Percentiles rank a stretch among this genome's conserved stretches.
These are phyloP conservation scores for Pseudachorutes palmiensis DNA, from an alignment of 1,140 invertebrate genomes.

Conservation along the genomic window DNA sequence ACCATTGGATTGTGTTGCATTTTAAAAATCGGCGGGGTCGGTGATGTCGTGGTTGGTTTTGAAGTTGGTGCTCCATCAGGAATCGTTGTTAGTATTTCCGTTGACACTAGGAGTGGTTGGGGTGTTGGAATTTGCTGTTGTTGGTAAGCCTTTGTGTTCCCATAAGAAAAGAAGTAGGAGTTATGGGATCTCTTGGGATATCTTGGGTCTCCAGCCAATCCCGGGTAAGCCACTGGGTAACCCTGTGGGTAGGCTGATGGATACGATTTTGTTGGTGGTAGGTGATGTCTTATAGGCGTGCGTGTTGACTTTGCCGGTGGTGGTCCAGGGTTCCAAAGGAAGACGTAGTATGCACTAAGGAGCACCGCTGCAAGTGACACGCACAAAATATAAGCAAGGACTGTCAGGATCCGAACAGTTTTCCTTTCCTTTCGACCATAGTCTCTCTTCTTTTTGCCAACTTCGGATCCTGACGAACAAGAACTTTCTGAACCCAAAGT, in stretches of 20 bases:
- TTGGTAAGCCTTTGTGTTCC: not conserved
- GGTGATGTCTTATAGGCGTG: not conserved
- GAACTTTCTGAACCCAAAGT: not conserved
- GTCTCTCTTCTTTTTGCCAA: not conserved
- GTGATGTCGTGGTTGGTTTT: slow-evolving; percentile 5
- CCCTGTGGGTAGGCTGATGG: not conserved
- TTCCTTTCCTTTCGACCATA: slow-evolving; percentile 67
- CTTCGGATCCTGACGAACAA: not conserved
- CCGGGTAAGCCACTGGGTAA: too few relatives aligned
- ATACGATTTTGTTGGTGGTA: not conserved
- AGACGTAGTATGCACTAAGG: slow-evolving; percentile 88
- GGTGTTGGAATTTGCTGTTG: slow-evolving; percentile 26
- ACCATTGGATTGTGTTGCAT: not conserved
- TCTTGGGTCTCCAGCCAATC: not conserved
- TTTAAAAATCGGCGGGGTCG: slow-evolving; percentile 3
- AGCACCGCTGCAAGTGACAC: slow-evolving; percentile 91
- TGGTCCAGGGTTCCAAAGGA: slow-evolving; percentile 77
- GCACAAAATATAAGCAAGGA: slow-evolving; percentile 86
- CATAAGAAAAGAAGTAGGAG: not conserved
- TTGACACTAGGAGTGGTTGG: not conserved
- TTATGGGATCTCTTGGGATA: not conserved
- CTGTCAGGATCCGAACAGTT: slow-evolving; percentile 81
- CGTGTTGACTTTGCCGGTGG: not conserved
- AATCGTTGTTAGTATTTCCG: not conserved
- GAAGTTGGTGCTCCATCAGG: not conserved